Base-by-base conservation (phyloP, 2,888 invertebrate species). In the Caprella mutica region DNA sequence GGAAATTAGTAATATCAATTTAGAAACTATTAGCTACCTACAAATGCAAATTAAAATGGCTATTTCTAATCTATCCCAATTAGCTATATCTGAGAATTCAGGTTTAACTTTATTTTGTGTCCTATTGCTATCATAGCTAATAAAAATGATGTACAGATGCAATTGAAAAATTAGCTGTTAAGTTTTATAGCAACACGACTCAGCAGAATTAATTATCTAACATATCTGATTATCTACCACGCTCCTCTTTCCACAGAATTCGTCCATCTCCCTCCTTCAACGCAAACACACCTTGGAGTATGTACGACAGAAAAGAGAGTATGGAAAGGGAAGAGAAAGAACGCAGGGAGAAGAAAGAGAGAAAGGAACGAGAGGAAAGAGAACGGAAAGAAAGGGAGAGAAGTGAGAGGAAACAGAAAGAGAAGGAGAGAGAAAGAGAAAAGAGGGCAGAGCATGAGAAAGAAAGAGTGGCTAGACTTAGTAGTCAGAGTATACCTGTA, bases 311-410 rank as follows among this genome's bases (percentile, higher is more conserved):
- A 40, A 42, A 55, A 12, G 55, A 55, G 3, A 29, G 57, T 35
- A 55, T 53, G 26, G 63, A 64, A 26, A 55, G 63, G 35, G 63
- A 60, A 40, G 56, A 59, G 26, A 43, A 58, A 26, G 63, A 60
- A 26, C 54, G 63, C 17, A 55, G 56, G 50, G 59, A 63, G 53
- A 55, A 56, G 44, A 52, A 58, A 44, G 56, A 30, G 24, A 12
- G 58, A 26, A 42, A 44, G 42, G 53, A 56, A 30, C 43, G 59
- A 43, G 57, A 58, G 51, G 54, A 54, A 33, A 46, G 51, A 38
- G 59, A 59, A 43, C 48, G 55, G 44, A 51, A 55, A 46, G 59
- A 58, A 26, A 39, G 59, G 33, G 55, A 55, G 40, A 43, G 57
- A 27, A 53, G 56, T 17, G 59, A 59, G 21, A 40, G 57, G 29